These are phyloP conservation scores for Rhinolophus ferrumequinum DNA, from an alignment of 2,113 vertebrate species.

Conservation along the genomic window DNA sequence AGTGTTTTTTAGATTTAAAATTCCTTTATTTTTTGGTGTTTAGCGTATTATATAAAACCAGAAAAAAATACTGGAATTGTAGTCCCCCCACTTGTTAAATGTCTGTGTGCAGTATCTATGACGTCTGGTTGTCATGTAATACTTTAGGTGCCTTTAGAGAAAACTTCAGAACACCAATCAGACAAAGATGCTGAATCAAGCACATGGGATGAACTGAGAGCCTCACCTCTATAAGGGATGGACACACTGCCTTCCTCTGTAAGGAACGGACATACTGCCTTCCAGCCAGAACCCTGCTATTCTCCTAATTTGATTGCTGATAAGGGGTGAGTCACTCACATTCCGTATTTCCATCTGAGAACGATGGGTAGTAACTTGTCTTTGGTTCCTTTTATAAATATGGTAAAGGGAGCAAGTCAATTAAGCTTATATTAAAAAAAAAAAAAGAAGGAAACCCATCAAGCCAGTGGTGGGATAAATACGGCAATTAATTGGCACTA, in stretches of 20 bases:
- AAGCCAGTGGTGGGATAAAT: not conserved
- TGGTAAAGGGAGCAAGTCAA: not conserved
- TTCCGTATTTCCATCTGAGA: not conserved
- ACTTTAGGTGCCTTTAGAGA: not conserved
- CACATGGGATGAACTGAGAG: not conserved
- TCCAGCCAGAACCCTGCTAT: not conserved
- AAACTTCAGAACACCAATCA: not conserved
- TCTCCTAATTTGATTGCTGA: not conserved
- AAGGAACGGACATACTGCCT: not conserved
- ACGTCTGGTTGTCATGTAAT: not conserved
- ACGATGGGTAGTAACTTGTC: not conserved
- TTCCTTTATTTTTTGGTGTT: not conserved
- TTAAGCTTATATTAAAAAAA: not conserved
- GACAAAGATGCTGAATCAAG: not conserved
- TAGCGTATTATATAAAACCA: not conserved
- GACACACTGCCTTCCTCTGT: not conserved
- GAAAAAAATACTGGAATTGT: not conserved
- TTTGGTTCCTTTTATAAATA: not conserved
- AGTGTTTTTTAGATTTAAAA: not conserved
- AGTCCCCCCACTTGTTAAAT: not conserved
- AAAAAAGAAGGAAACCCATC: not conserved
- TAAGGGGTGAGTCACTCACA: not conserved
- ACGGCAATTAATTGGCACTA: not conserved
- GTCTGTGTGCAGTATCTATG: not conserved
- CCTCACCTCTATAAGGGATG: not conserved